Base-by-base conservation (phyloP, 1,140 invertebrate species). In the Leptinotarsa lineolata region DNA sequence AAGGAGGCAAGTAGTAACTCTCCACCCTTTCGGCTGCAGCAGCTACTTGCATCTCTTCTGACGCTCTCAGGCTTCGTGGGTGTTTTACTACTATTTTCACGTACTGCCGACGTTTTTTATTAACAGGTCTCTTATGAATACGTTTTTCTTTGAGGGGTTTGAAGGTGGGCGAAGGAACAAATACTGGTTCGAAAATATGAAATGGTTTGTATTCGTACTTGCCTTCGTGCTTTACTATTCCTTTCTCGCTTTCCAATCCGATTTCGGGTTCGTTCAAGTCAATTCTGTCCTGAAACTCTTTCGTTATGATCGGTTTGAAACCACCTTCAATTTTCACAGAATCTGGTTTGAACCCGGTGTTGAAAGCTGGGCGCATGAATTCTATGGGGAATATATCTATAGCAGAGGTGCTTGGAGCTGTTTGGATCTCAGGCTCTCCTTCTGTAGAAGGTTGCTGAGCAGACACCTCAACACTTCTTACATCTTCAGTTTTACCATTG, bases 321-420 rank as follows among this genome's bases (percentile, higher is more conserved):
- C 93, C 93, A 68, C 92, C 89, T 84, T 95, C 93, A 45, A 94
- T 91, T 0, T 94, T 90, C 16, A 95, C 90, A 0, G 92, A 91
- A 72, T 91, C 89, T 0, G 92, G 92, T 81, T 93, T 89, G 79
- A 95, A 95, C 0, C 93, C 93, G 4, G 90, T 91, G 78, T 93
- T 77, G 20, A 11, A 18, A 58, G 74, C 66, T 1, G 69, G 45
- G 24, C 13, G 22, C 64, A 30, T 70, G 3, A 48, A 30, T 21
- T 58, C 20, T 46, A 21, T n/a, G 18, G 58, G 39, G 45, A 22
- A 59, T 72, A 54, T 22, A 48, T 76, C 58, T 16, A 54, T 30
- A 3, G 22, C 15, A 54, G 70, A 67, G 63, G 21, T 72, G 64
- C 58, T 66, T 68, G 68, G 24, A 70, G 68, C 48, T 22, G 72